A percentile compares a stretch with the other conserved stretches of the same genome.
These are phyloP conservation scores for Xiphorhynchus elegans DNA, from an alignment of 2,113 vertebrate genomes.

Conservation along the genomic window DNA sequence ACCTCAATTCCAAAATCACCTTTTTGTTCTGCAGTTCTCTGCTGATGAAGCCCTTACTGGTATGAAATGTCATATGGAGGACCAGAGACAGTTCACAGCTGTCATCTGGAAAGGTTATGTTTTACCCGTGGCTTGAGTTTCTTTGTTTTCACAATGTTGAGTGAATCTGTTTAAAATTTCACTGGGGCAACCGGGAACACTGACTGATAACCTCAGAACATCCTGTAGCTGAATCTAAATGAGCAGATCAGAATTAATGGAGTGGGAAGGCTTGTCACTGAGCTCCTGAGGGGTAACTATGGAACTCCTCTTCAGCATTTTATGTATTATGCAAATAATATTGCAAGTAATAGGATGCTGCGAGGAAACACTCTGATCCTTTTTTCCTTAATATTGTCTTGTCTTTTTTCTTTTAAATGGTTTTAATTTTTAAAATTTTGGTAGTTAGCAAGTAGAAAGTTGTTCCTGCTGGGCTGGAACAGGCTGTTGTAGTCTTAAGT, in stretches of 20 bases:
- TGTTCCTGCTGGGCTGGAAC: constrained; percentile 14
- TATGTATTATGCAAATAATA: background rate
- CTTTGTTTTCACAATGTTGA: background rate
- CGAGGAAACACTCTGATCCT: background rate
- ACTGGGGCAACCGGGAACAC: background rate
- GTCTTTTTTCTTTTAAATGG: background rate
- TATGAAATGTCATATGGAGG: background rate
- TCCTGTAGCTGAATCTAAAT: background rate
- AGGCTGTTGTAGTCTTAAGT: background rate
- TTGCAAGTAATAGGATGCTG: background rate
- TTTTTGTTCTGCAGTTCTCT: background rate
- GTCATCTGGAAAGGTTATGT: background rate
- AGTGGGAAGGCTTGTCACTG: background rate
- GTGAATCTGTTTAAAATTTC: background rate
- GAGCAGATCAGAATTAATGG: background rate
- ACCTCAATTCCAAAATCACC: background rate
- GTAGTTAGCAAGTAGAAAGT: background rate
- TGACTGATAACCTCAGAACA: background rate
- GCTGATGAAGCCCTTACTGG: background rate
- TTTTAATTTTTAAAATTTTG: background rate
- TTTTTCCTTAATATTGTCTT: background rate
- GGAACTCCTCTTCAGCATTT: background rate
- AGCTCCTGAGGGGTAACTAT: background rate
- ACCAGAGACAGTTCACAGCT: background rate
- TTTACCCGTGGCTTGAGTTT: background rate